Base-by-base conservation (phyloP, 2,113 vertebrate species). In the Cheirogaleus medius region DNA sequence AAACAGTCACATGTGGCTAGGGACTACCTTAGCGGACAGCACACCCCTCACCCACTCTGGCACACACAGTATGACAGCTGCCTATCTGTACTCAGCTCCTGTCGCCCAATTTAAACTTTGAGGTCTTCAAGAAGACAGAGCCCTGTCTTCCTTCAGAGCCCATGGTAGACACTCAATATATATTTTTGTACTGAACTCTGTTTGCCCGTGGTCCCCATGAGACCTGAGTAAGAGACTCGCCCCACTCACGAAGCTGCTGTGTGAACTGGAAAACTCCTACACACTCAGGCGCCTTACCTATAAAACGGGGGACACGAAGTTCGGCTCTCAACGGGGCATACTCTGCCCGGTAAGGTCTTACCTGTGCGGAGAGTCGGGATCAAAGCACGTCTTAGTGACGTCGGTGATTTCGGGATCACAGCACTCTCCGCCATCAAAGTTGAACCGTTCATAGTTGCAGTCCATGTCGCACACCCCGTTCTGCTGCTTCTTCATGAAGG, bases 321-420 rank as follows among this genome's bases (percentile, higher is more conserved):
- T 69, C 44, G 89, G 29, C 58, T 85, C 77, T 44, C 23, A 74
- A 49, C 13, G 37, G 88, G 93, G 60, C 6, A 89, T 32, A 64
- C 5, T n/a, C 49, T 54, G 39, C 58, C 69, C 49, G 3, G 32
- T 1, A 90, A 42, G 15, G 60, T n/a, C 98, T 98, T 99, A 99
- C 99, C 99, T 99, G 99, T 99, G 98, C 37, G 99, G 99, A 96
- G 99, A 99, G 71, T 99, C 99, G 0, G 99, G 99, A 95, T 99
- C 99, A 98, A 99, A 99, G 98, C 99, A 99, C 0, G 99, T 99
- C 98, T 99, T 99, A 96, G 99, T 99, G 98, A 99, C 99, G n/a
- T 99, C 99, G 0, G 99, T 99, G 98, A 99, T 99, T 58, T 99
- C 99, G 0, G 99, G 99, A 97, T 99, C 99, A 97, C 99, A 99